phyloP scores from a whole-genome alignment of 2,797 vertebrate genomes.

The Helarctos malayanus region DNA sequence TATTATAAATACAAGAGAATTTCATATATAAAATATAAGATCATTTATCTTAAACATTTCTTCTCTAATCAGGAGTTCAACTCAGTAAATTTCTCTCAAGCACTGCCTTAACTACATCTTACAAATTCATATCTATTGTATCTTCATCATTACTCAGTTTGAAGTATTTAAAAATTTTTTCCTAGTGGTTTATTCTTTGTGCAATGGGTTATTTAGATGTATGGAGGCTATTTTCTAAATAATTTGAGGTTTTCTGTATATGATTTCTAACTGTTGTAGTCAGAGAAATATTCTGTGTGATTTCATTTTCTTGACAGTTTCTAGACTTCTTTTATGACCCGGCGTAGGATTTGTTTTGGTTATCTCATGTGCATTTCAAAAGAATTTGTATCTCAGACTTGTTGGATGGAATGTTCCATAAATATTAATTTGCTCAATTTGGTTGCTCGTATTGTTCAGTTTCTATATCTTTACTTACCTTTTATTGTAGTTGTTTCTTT shows the following conservation, averaged over 20 bases:
- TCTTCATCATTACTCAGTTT: background rate
- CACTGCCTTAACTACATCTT: background rate
- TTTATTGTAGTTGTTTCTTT: background rate
- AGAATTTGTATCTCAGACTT: background rate
- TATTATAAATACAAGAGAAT: background rate
- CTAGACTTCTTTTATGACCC: background rate
- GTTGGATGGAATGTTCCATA: background rate
- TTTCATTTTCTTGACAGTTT: constrained; percentile 24
- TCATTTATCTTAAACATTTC: constrained; percentile 16
- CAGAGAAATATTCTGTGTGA: background rate
- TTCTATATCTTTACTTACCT: background rate
- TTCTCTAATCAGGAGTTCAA: background rate
- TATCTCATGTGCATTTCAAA: constrained; percentile 10
- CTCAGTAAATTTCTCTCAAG: constrained; percentile 12
- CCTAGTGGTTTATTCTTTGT: background rate
- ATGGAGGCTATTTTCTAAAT: background rate
- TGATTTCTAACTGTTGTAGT: background rate
- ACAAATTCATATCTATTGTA: background rate
- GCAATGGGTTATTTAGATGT: background rate
- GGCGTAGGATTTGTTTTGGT: background rate
- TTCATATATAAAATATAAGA: background rate
- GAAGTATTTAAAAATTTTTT: background rate
- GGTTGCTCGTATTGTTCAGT: background rate
- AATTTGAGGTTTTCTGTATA: background rate
- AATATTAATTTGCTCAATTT: background rate